A percentile compares a stretch with the other conserved stretches of the same genome.
These are phyloP conservation scores for Platygyra sinensis DNA, from an alignment of 64 coral and sea anemone species.

Conservation along the genomic window DNA sequence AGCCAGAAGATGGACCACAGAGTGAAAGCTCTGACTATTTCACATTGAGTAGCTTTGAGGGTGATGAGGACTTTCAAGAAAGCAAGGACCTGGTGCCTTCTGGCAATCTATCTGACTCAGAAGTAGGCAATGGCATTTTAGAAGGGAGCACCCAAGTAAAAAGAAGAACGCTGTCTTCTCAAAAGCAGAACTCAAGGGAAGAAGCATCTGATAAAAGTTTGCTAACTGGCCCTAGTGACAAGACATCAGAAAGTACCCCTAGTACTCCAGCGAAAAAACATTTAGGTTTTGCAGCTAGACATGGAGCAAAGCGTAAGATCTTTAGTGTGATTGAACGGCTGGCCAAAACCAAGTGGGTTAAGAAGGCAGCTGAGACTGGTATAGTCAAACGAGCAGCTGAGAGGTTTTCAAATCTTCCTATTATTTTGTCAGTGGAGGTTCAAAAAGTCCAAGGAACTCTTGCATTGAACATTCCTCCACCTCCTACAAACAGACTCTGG, in stretches of 20 bases:
- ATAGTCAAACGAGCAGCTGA: conserved; percentile 96
- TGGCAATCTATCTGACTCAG: neutral
- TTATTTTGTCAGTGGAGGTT: conserved; percentile 92
- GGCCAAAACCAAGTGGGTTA: conserved; percentile 98
- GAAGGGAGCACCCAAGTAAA: conserved; percentile 1
- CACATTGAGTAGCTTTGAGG: conserved; percentile 35
- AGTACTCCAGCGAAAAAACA: conserved; percentile 8
- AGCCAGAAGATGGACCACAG: neutral
- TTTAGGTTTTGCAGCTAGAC: conserved; percentile 15
- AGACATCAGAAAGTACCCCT: neutral
- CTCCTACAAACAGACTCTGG: conserved; percentile 97
- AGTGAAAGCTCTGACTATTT: conserved; percentile 43
- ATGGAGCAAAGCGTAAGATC: conserved; percentile 80
- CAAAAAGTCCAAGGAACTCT: conserved; percentile 81
- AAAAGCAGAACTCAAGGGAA: conserved; percentile 63
- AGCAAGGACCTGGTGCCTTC: neutral
- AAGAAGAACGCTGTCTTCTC: conserved; percentile 12
- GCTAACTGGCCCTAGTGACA: neutral
- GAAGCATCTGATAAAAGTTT: conserved; percentile 27
- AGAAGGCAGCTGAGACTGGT: conserved; percentile 96
- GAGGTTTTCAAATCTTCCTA: conserved; percentile 95
- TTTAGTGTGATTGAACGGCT: conserved; percentile 86
- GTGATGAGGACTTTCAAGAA: conserved; percentile 8
- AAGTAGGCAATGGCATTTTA: neutral
- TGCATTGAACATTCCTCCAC: conserved; percentile 92